Percentiles rank a stretch among this genome's conserved stretches.
These are phyloP conservation scores for Galeruca laticollis DNA, from an alignment of 2,888 invertebrate genomes.

Conservation along the genomic window DNA sequence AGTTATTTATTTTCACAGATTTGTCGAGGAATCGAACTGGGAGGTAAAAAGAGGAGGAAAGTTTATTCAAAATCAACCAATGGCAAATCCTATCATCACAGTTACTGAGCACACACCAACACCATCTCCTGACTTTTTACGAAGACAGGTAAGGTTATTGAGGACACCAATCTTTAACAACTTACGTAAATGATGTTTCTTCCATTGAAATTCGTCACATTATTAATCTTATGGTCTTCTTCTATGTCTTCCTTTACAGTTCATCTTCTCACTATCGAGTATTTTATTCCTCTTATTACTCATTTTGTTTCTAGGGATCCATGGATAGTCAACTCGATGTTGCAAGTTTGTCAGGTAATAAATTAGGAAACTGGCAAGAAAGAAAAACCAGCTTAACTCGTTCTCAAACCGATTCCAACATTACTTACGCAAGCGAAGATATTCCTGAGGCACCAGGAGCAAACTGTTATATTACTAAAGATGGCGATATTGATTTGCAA, in stretches of 20 bases:
- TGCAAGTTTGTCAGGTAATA: slow-evolving; percentile 72
- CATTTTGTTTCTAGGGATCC: slow-evolving; percentile 74
- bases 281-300: background rate
- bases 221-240: too few relatives aligned
- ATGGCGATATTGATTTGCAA: slow-evolving; percentile 93
- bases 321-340: slow-evolving; percentile 87
- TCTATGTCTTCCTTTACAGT: too few relatives aligned
- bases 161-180: too few relatives aligned
- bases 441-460: slow-evolving; percentile 91
- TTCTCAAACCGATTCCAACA: slow-evolving; percentile 93
- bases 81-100: slow-evolving; percentile 94
- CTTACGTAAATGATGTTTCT: too few relatives aligned
- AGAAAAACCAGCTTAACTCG: slow-evolving; percentile 79
- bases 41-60: slow-evolving; percentile 72
- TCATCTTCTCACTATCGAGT: too few relatives aligned
- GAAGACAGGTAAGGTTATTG: slow-evolving; percentile 81
- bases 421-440: slow-evolving; percentile 88
- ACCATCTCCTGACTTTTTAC: slow-evolving; percentile 88
- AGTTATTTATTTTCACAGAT: slow-evolving; percentile 66
- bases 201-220: too few relatives aligned
- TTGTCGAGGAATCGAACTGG: slow-evolving; percentile 77
- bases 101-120: slow-evolving; percentile 96
- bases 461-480: slow-evolving; percentile 91
- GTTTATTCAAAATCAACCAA: slow-evolving; percentile 71
- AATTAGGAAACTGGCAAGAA: slow-evolving; percentile 73